These are phyloP conservation scores for Oreochromis spilurus DNA, from an alignment of 2,113 vertebrate genomes.

Conservation along the genomic window DNA sequence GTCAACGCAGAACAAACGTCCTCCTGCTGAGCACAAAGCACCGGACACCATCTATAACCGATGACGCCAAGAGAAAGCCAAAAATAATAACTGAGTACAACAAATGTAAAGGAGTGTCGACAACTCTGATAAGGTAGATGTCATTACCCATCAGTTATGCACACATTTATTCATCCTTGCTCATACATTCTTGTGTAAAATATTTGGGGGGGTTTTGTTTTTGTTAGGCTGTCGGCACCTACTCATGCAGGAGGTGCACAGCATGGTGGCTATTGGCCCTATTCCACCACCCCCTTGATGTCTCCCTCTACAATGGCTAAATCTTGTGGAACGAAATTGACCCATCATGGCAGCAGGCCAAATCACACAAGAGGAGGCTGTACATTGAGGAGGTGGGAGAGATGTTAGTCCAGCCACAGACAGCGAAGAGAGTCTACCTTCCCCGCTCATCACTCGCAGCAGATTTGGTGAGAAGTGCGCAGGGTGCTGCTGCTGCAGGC, in stretches of 20 bases:
- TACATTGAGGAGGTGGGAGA: not conserved
- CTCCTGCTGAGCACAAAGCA: not conserved
- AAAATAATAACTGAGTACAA: not conserved
- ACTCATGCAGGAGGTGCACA: too few relatives aligned
- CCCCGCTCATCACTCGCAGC: rapidly evolving
- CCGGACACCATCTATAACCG: not conserved
- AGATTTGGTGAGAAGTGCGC: not conserved
- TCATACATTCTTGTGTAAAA: too few relatives aligned
- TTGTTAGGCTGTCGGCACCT: too few relatives aligned
- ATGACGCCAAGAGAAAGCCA: not conserved
- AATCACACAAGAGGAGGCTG: not conserved
- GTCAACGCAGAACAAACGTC: not conserved
- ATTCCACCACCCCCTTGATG: not conserved
- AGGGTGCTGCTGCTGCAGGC: not conserved
- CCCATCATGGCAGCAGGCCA: not conserved
- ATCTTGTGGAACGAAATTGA: rapidly evolving
- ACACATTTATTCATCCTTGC: rapidly evolving
- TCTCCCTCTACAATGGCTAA: not conserved
- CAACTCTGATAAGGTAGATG: not conserved
- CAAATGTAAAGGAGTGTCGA: not conserved
- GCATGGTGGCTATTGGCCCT: not conserved
- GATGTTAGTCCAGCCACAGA: not conserved
- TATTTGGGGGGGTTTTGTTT: too few relatives aligned
- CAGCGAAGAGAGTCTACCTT: rapidly evolving
- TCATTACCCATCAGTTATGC: not conserved